phyloP scores from a whole-genome alignment of 2,888 invertebrate genomes.

The Sinohyriopsis cumingii region DNA sequence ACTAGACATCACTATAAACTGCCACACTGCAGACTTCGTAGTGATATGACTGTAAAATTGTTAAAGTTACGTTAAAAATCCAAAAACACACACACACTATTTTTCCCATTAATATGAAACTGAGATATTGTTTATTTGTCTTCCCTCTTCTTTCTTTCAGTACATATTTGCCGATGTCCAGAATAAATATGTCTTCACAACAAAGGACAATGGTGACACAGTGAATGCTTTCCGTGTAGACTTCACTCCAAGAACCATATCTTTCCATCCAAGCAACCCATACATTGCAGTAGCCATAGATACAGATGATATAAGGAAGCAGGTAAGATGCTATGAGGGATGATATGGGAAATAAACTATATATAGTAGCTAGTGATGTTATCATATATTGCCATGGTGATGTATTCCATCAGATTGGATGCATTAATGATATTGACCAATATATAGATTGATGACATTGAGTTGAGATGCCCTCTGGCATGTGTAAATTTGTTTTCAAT shows the following conservation, averaged over 20 bases:
- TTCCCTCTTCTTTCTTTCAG: constrained; percentile 76
- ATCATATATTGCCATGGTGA: no score
- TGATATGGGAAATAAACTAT: not conserved
- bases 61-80: no score
- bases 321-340: constrained; percentile 63
- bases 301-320: constrained; percentile 79
- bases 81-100: no score
- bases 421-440: no score
- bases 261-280: constrained; percentile 83
- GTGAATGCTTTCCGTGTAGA: constrained; percentile 78
- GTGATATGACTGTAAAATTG: no score
- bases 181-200: constrained; percentile 84
- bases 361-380: no score
- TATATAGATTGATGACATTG: no score
- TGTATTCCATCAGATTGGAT: no score
- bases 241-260: constrained; percentile 86
- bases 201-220: constrained; percentile 82
- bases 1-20: no score
- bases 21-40: no score
- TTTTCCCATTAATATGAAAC: not conserved
- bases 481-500: no score
- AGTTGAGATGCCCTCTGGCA: no score
- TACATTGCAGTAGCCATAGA: constrained; percentile 84
- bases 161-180: constrained; percentile 88
- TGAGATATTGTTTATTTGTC: not conserved